A percentile compares a stretch with the other conserved stretches of the same genome.
Evolutionary conservation across 1,140 invertebrate genomes (phyloP).

Genomic region (Hyphantria cunea): DNA sequence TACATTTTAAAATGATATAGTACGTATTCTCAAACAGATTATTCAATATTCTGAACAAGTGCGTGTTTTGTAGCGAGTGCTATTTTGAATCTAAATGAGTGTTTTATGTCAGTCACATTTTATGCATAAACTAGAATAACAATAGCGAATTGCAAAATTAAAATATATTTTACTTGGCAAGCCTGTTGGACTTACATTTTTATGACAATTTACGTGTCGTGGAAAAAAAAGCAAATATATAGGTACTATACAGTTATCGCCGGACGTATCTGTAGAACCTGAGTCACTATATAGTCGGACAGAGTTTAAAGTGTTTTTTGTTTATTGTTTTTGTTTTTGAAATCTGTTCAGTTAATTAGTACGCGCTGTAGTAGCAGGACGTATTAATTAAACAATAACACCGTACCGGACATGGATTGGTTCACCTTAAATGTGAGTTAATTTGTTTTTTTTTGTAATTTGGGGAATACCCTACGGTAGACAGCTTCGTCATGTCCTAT

Average conservation of each 20-base stretch:
- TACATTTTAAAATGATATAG: conserved; percentile 33
- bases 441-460: conserved; percentile 15
- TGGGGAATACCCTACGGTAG: not conserved
- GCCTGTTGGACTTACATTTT: conserved; percentile 1
- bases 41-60: conserved; percentile 39
- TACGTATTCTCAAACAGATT: conserved; percentile 24
- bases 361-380: conserved; percentile 47
- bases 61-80: conserved; percentile 36
- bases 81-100: conserved; percentile 42
- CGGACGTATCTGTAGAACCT: conserved; percentile 51
- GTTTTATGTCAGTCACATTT: conserved; percentile 37
- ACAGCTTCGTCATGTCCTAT: not conserved
- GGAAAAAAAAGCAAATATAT: conserved; percentile 4
- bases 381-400: conserved; percentile 60
- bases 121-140: conserved; percentile 34
- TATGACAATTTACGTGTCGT: not conserved
- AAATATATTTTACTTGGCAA: conserved; percentile 29
- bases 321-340: conserved; percentile 47
- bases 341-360: conserved; percentile 68
- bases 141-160: conserved; percentile 27
- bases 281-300: conserved; percentile 39
- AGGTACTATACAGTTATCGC: conserved; percentile 32
- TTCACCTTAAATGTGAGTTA: conserved; percentile 47
- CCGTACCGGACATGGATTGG: conserved; percentile 56
- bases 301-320: conserved; percentile 46